Conservation (phyloP, 2,113 vertebrate species). For the Platysternon megacephalum region DNA sequence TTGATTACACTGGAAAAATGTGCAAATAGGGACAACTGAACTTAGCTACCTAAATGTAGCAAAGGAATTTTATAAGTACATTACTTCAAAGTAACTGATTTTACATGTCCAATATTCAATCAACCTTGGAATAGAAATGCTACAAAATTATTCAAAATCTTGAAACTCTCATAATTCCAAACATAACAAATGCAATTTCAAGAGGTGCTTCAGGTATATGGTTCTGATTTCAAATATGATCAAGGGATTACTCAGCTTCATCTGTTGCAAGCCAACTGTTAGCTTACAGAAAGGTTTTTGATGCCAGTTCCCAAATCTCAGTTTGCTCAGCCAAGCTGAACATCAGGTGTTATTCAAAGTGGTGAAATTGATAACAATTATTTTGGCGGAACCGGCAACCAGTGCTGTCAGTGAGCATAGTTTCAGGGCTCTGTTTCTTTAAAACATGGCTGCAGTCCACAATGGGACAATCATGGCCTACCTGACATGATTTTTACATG, state of each 20-base stretch:
- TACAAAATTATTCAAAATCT: not conserved
- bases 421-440: not conserved
- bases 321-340: not conserved
- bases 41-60: not conserved
- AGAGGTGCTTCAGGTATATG: not conserved
- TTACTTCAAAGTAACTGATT: not conserved
- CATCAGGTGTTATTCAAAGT: not conserved
- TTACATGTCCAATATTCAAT: not conserved
- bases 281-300: not conserved
- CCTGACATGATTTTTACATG: not conserved
- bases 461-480: not conserved
- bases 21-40: not conserved
- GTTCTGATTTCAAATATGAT: not conserved
- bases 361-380: not conserved
- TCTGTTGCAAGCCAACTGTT: not conserved
- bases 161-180: not conserved
- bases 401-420: not conserved
- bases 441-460: not conserved
- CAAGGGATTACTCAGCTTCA: not conserved
- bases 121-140: not conserved
- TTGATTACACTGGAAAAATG: not conserved
- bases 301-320: not conserved
- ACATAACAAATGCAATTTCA: not conserved
- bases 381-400: not conserved
- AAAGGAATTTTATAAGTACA: not conserved